A percentile compares a stretch with the other conserved stretches of the same genome.
phyloP scores from a whole-genome alignment of 1,140 invertebrate genomes.

The Spodoptera frugiperda region DNA sequence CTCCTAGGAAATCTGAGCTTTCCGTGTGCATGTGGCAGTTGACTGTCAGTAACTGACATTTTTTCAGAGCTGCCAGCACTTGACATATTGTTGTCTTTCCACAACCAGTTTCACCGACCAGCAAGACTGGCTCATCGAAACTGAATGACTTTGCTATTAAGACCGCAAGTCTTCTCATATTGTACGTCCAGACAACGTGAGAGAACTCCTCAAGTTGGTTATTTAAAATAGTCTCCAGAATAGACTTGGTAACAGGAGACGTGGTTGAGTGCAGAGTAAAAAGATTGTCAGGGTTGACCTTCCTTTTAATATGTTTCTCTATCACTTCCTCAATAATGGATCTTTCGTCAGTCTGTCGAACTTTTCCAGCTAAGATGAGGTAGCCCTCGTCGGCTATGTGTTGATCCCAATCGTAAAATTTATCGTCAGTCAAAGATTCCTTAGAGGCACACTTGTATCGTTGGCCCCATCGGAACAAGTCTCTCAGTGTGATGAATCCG shows the following conservation, averaged over 20 bases:
- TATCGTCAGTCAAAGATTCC: constrained; percentile 79
- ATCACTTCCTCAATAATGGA: constrained; percentile 93
- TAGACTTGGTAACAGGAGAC: constrained; percentile 91
- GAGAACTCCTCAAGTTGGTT: constrained; percentile 87
- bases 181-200: constrained; percentile 97
- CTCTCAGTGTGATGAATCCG: constrained; percentile 97
- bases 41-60: constrained; percentile 91
- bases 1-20: constrained; percentile 98
- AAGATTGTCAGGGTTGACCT: constrained; percentile 90
- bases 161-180: constrained; percentile 96
- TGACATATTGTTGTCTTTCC: constrained; percentile 99
- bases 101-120: constrained; percentile 99
- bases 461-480: constrained; percentile 99
- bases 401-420: constrained; percentile 98
- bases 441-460: constrained; percentile 93
- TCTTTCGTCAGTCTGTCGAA: constrained; percentile 93
- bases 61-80: constrained; percentile 90
- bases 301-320: constrained; percentile 94
- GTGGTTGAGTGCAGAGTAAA: constrained; percentile 92
- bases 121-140: constrained; percentile 97
- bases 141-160: constrained; percentile 95
- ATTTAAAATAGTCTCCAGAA: constrained; percentile 90
- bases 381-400: constrained; percentile 99
- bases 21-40: constrained; percentile 99
- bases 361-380: constrained; percentile 96